These are phyloP conservation scores for Argynnis bischoffii DNA, from an alignment of 2,888 invertebrate species.

Conservation along the genomic window DNA sequence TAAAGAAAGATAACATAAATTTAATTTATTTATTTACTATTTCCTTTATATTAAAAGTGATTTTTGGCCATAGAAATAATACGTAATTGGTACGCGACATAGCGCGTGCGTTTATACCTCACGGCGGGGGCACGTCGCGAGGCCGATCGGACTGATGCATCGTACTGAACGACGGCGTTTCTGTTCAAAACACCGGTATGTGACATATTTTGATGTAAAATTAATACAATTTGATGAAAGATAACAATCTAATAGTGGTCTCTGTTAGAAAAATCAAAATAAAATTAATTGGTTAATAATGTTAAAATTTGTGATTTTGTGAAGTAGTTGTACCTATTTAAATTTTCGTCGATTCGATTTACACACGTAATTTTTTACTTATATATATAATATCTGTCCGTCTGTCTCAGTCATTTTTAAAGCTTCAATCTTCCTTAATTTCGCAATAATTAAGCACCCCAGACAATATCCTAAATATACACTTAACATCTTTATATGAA, in stretches of 20 bases:
- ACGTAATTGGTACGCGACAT: slow-evolving; percentile 45
- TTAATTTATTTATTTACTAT: not conserved
- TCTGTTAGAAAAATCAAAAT: too few species aligned
- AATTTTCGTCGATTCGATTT: too few species aligned
- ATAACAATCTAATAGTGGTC: not conserved
- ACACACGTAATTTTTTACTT: too few species aligned
- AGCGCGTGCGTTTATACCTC: slow-evolving; percentile 50
- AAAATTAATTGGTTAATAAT: too few species aligned
- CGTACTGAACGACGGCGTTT: slow-evolving; percentile 72
- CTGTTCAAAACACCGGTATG: slow-evolving; percentile 54
- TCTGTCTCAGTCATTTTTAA: too few species aligned
- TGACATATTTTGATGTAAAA: slow-evolving; percentile 6
- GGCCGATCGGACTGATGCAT: slow-evolving; percentile 74
- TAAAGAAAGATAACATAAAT: not conserved
- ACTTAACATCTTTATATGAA: not conserved
- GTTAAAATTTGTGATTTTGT: too few species aligned
- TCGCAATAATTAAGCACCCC: not conserved
- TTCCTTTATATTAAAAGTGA: not conserved
- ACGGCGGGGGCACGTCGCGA: slow-evolving; percentile 58
- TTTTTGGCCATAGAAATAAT: slow-evolving; percentile 47
- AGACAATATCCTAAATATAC: not conserved
- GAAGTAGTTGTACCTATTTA: too few species aligned
- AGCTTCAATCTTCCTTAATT: too few species aligned
- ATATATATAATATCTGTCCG: too few species aligned
- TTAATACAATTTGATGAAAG: not conserved